phyloP scores from a whole-genome alignment of 1,140 invertebrate genomes.

The Ectropis grisescens region DNA sequence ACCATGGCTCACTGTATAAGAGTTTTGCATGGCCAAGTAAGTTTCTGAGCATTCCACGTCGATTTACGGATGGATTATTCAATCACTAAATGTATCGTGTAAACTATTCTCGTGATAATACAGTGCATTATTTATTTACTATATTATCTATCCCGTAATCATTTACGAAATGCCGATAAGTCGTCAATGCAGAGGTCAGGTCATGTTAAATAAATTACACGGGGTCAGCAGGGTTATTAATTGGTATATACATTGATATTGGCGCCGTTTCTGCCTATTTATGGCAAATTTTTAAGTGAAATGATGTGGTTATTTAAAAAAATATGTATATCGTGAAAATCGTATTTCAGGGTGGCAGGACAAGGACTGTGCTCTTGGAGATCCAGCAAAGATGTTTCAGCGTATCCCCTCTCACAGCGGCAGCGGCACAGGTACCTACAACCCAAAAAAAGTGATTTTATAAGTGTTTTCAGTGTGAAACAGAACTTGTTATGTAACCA shows the following conservation, averaged over 20 bases:
- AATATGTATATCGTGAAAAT: too few relatives aligned
- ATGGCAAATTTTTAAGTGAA: too few relatives aligned
- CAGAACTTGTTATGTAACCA: constrained; percentile 58
- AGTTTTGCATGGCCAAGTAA: constrained; percentile 82
- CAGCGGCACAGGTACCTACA: constrained; percentile 74
- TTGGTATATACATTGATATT: too few relatives aligned
- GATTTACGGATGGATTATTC: too few relatives aligned
- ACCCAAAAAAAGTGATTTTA: constrained; percentile 20
- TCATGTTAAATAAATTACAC: constrained; percentile 28
- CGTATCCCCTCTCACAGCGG: constrained; percentile 76
- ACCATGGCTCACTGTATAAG: constrained; percentile 81
- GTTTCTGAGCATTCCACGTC: constrained; percentile 33
- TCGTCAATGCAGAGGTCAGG: constrained; percentile 43
- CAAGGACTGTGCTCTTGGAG: constrained; percentile 63
- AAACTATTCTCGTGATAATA: too few relatives aligned
- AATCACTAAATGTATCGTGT: too few relatives aligned
- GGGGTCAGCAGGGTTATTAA: constrained; percentile 26
- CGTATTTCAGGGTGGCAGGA: constrained; percentile 65
- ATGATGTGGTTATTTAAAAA: too few relatives aligned
- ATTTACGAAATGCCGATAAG: constrained; percentile 24
- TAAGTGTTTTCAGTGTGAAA: constrained; percentile 34
- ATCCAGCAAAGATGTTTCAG: constrained; percentile 84
- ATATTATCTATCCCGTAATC: constrained; percentile 22
- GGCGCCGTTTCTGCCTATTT: too few relatives aligned
- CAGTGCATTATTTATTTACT: too few relatives aligned